Percentiles rank a stretch among this genome's conserved stretches.
phyloP scores from a whole-genome alignment of 2,888 invertebrate species.

The Lycaena phlaeas region DNA sequence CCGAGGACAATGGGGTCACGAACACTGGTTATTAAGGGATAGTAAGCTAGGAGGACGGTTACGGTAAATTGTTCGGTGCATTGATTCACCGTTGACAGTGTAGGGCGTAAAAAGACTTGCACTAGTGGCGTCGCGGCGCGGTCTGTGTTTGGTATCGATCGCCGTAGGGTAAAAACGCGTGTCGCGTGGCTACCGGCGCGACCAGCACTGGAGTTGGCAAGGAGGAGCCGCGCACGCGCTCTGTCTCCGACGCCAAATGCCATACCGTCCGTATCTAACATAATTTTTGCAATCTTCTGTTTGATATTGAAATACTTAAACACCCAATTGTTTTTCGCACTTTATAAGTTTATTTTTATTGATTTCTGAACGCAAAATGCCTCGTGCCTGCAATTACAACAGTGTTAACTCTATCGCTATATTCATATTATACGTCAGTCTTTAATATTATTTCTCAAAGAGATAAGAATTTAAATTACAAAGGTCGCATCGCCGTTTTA shows the following conservation, averaged over 20 bases:
- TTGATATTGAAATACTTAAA: background rate
- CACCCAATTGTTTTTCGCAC: too few species aligned
- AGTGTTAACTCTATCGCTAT: too few species aligned
- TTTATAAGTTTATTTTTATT: too few species aligned
- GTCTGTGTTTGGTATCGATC: slow-evolving; percentile 35
- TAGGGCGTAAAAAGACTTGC: background rate
- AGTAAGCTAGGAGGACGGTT: slow-evolving; percentile 24
- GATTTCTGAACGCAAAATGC: too few species aligned
- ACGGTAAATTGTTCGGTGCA: slow-evolving; percentile 34
- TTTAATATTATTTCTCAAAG: too few species aligned
- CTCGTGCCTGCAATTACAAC: too few species aligned
- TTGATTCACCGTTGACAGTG: slow-evolving; percentile 19
- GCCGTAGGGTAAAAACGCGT: slow-evolving; percentile 44
- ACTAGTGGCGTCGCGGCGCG: slow-evolving; percentile 22
- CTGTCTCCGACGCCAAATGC: slow-evolving; percentile 19
- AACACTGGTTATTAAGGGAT: slow-evolving; percentile 17
- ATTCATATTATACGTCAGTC: too few species aligned
- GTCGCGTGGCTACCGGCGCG: slow-evolving; percentile 64
- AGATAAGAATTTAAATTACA: too few species aligned
- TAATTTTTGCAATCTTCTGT: background rate
- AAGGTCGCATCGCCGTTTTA: too few species aligned
- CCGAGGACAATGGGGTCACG: slow-evolving; percentile 14
- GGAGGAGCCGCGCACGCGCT: slow-evolving; percentile 51
- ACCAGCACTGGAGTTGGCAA: slow-evolving; percentile 53
- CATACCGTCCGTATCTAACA: background rate